Evolutionary conservation across 2,888 invertebrate genomes (phyloP).

Genomic region (Euplexia lucipara): DNA sequence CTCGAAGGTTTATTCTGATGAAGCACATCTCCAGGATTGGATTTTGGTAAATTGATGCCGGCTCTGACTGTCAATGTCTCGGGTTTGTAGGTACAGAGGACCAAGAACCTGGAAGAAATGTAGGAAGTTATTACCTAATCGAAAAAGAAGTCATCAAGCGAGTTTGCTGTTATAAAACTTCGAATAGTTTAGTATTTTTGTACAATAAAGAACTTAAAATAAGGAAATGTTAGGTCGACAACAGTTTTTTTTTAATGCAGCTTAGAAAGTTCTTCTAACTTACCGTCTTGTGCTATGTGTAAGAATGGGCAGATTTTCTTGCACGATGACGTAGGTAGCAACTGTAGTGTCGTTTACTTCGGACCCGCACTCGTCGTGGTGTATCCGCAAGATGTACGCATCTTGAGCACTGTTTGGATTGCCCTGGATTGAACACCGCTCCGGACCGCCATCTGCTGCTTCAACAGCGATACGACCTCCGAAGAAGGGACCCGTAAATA

Average conservation of each 20-base stretch:
- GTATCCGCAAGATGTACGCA: constrained; percentile 94
- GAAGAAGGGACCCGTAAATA: constrained; percentile 95
- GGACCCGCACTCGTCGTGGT: constrained; percentile 94
- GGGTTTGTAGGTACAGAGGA: constrained; percentile 95
- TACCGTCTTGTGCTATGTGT: constrained; percentile 95
- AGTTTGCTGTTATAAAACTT: no score
- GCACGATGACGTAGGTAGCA: constrained; percentile 95
- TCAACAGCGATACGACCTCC: constrained; percentile 95
- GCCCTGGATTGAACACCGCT: constrained; percentile 94
- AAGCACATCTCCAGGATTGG: constrained; percentile 88
- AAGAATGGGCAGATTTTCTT: constrained; percentile 95
- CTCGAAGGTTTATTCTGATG: constrained; percentile 82
- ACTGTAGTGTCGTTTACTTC: constrained; percentile 95
- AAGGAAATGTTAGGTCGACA: no score
- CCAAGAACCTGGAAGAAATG: constrained; percentile 92
- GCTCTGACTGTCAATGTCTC: constrained; percentile 96
- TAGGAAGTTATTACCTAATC: neutral
- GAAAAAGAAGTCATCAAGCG: neutral
- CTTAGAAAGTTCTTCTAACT: neutral
- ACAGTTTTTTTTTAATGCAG: neutral
- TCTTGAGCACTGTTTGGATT: constrained; percentile 94
- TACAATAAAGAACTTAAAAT: no score
- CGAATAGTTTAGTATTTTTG: no score
- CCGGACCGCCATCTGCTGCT: constrained; percentile 93
- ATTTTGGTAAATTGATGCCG: constrained; percentile 93